Conservation (phyloP, 2,113 vertebrate genomes). For the Scomber japonicus region DNA sequence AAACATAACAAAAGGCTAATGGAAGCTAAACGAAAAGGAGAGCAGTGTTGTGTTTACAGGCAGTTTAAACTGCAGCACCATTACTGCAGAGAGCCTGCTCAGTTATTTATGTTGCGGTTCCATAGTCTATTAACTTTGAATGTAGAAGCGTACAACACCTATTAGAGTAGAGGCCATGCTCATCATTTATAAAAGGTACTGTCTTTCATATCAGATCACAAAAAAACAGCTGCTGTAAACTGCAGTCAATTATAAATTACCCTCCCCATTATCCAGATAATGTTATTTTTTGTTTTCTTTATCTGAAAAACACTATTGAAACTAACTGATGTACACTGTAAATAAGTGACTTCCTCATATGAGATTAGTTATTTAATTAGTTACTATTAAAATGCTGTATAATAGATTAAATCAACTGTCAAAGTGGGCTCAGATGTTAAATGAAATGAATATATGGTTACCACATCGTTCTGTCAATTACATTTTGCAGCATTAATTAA, state of each 20-base stretch:
- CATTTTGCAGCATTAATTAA: too few relatives aligned
- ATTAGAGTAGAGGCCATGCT: not conserved
- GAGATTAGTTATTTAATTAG: too few relatives aligned
- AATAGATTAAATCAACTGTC: not conserved
- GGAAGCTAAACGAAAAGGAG: not conserved
- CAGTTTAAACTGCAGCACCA: conserved; percentile 28
- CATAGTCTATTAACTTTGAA: conserved; percentile 30
- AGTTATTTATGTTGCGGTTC: conserved; percentile 44
- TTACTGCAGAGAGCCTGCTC: conserved; percentile 23
- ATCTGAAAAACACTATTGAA: too few relatives aligned
- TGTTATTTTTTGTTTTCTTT: too few relatives aligned
- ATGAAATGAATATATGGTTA: too few relatives aligned
- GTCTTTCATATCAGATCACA: conserved; percentile 1
- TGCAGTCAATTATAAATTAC: too few relatives aligned
- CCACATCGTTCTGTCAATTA: too few relatives aligned
- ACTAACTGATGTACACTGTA: too few relatives aligned
- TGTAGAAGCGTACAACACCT: not conserved
- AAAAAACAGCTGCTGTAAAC: not conserved
- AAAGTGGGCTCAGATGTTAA: not conserved
- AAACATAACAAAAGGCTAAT: conserved; percentile 32
- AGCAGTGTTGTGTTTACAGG: conserved; percentile 19
- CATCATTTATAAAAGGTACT: not conserved
- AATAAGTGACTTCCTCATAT: too few relatives aligned
- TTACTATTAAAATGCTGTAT: not conserved
- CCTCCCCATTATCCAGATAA: too few relatives aligned